These are phyloP conservation scores for Eubasilissa splendida DNA, from an alignment of 2,888 invertebrate species.

Conservation along the genomic window DNA sequence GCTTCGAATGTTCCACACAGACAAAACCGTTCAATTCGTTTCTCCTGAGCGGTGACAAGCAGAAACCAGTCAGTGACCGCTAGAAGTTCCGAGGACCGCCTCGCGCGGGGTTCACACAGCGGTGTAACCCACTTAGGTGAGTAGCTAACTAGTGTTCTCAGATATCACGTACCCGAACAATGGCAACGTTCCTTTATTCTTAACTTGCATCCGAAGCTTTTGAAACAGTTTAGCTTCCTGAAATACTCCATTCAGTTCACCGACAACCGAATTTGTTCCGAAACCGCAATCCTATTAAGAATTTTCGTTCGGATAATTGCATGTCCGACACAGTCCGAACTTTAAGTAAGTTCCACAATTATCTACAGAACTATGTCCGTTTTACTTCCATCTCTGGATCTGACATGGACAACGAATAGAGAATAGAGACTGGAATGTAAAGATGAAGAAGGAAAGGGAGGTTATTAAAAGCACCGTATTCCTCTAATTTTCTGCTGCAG, in stretches of 20 bases:
- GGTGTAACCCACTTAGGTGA: slow-evolving; percentile 20
- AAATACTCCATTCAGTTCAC: slow-evolving; percentile 3
- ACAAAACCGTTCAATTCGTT: no score
- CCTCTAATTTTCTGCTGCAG: no score
- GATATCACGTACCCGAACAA: neutral
- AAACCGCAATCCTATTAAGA: neutral
- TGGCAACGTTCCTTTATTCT: slow-evolving; percentile 13
- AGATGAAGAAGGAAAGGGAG: no score
- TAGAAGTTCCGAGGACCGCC: neutral
- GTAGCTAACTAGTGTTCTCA: neutral
- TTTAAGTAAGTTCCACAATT: no score
- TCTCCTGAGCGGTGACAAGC: neutral
- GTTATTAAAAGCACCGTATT: no score
- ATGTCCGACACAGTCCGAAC: no score
- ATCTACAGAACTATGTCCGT: no score
- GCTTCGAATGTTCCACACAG: no score
- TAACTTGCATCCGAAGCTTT: slow-evolving; percentile 19
- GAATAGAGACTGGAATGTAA: no score
- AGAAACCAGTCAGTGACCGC: neutral
- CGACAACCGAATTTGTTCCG: neutral
- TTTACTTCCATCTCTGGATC: no score
- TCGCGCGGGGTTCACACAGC: neutral
- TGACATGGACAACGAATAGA: no score
- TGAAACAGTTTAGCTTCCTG: slow-evolving; percentile 23
- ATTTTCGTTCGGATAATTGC: neutral